Percentiles rank a stretch among this genome's conserved stretches.
phyloP scores from a whole-genome alignment of 2,113 vertebrate species.

The human (Homo sapiens) region DNA sequence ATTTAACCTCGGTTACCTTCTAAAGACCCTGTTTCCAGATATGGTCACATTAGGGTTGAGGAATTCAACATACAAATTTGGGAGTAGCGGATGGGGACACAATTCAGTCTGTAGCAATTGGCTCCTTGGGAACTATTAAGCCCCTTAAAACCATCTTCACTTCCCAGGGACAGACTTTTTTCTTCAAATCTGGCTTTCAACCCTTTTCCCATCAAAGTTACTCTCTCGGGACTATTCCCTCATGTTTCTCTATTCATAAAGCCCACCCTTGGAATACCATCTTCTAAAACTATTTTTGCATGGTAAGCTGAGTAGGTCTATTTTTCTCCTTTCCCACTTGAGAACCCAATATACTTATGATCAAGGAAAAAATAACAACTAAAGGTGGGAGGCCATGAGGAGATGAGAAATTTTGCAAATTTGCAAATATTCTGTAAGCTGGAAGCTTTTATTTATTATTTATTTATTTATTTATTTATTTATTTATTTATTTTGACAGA shows the following conservation, averaged over 20 bases:
- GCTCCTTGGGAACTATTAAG: not conserved
- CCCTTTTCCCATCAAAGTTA: not conserved
- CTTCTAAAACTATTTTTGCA: constrained; percentile 8
- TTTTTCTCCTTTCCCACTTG: not conserved
- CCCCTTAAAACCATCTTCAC: not conserved
- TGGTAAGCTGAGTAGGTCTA: not conserved
- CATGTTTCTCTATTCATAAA: not conserved
- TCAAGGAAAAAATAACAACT: not conserved
- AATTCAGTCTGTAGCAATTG: not conserved
- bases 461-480: too few relatives aligned
- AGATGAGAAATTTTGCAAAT: not conserved
- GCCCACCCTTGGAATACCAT: not conserved
- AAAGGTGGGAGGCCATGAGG: not conserved
- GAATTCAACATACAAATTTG: not conserved
- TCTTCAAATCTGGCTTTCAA: not conserved
- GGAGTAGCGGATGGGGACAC: too few relatives aligned
- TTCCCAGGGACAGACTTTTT: not conserved
- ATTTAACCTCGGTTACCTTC: constrained; percentile 11
- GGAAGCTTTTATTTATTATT: not conserved
- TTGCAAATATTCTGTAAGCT: not conserved
- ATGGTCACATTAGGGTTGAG: not conserved
- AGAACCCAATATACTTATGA: not conserved
- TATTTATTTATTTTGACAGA: too few relatives aligned
- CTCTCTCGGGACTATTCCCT: not conserved
- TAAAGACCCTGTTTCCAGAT: not conserved